Base-by-base conservation (phyloP, 37 sponge, comb jelly and placozoan genomes). In the Geodia barretti region DNA sequence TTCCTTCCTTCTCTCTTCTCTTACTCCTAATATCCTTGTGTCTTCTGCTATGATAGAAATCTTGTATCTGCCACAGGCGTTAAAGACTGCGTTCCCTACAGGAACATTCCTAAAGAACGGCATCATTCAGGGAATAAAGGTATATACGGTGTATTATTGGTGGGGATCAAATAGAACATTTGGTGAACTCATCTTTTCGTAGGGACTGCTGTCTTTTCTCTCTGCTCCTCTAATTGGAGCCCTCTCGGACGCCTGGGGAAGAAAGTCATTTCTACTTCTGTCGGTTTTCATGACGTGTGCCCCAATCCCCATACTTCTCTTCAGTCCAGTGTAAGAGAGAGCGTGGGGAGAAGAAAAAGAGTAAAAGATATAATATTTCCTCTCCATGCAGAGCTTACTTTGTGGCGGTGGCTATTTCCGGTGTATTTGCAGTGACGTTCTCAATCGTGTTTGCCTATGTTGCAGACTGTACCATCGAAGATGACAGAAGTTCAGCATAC, bases 381-480 rank as follows among this genome's bases (percentile, higher is more conserved):
- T 2, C 33, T 38, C 54, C 68, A 24, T 77, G 31, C 74, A 64
- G 64, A 25, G 88, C 74, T 19, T 96, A 96, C 61, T 96, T 96
- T 64, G 73, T 88, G 9, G 89, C 80, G 0, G 84, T 88, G 73
- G 88, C 97, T 11, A 20, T 96, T 23, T 96, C 97, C 25, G 97
- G 97, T 26, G 60, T 88, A 20, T 90, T 93, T 81, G 83, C 97
- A 42, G 94, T 93, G 38, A 96, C 97, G 5, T 96, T 93, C 75
- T 93, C 94, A 1, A 74, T 96, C n/a, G 97, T 91, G 38, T 96
- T 96, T 74, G 91, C 97, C 0, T 96, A 96, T 69, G 94, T 96
- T 39, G 97, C 97, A 26, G 97, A 96, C 71, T 91, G 96, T 68
- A 93, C 97, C 7, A 38, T 38, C 61, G 94, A 93, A 62, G 72